Base-by-base conservation (phyloP, 2,797 vertebrate genomes). In the Poecilia velifera region DNA sequence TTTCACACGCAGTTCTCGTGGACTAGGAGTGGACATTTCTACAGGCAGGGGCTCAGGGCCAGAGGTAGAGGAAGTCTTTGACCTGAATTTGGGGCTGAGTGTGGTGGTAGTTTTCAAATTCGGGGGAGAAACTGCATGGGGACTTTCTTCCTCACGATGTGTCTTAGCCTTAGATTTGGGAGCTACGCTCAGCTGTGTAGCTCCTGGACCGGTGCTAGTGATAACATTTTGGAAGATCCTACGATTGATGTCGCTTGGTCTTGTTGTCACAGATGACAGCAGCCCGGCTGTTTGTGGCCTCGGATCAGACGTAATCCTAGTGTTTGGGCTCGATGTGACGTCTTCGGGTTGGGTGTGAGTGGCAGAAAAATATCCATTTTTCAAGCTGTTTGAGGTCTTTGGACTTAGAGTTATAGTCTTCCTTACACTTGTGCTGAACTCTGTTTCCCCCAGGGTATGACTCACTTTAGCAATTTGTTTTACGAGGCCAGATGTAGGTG, bases 1-100 rank as follows among this genome's bases (percentile, higher is more conserved):
- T 92, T 97, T 97, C 46, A 92, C 95, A 78, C 93, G 91, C 82
- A 96, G 87, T 85, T 95, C 94, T 4, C 84, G 91, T 57, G 93
- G 81, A 51, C 89, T 92, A 47, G 91, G 83, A 76, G 92, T 93
- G 14, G 92, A 86, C 9, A 46, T 55, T 71, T 89, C 82, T 3
- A 64, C 82, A 8, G 66, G 76, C 2, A 28, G 34, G 51, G 55
- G 66, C 76, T 89, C 14, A 0, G 79, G 85, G 51, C 76, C 81
- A 76, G 83, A 74, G 59, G 77, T 85, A 70, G 78, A 22, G 3
- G 77, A 22, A 43, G 74, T 82, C 51, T 84, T 77, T 84, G 88
- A 82, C 84, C 83, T 87, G 71, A 82, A n/a, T 64, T 79, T 77
- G 57, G 88, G 53, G 22, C 49, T 89, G 39, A 64, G 45, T 34